Evolutionary conservation across 2,797 vertebrate species (phyloP), one percentile per base, ranked within the genome.

Genomic region (Epinephelus awoara): DNA sequence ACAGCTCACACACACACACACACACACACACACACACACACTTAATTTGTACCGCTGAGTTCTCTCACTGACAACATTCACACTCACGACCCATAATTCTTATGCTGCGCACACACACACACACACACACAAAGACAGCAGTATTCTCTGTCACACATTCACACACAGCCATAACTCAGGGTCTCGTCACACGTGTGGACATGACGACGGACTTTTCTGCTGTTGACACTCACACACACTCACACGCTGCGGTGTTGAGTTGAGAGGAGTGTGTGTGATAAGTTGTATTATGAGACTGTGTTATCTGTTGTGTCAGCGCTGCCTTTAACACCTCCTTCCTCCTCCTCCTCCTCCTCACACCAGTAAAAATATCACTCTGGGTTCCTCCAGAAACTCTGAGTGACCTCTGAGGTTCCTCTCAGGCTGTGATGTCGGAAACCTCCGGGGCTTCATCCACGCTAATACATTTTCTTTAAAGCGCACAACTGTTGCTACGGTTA

Each of bases 241-340:
- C 83, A 85, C 76, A 61, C 44, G 3, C 75, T 66, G 46, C 49
- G 34, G 29, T 1, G 4, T 58, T 10, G 66, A 55, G 40, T 13
- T 34, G 47, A 58, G 51, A 51, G 73, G 59, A 72, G 75, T 80
- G 72, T 84, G 86, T 83, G 88, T 87, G 90, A 92, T 91, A 85
- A 88, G 79, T 64, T 62, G 64, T 69, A 46, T 73, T 80, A 27
- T 79, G 25, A 73, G 72, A 72, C 79, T 73, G 82, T 76, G 85
- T 91, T 93, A 88, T 93, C 88, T 82, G 74, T 84, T 78, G 72
- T 86, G 88, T 93, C 89, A 91, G 17, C 77, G 40, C 80, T 49
- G 58, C 70, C 65, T 83, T 89, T 78, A 89, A 88, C 87, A 77
- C 79, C 84, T 78, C 77, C 85, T 74, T 66, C 63, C 62, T 72